Evolutionary conservation across 2,797 vertebrate species (phyloP), one percentile per base, ranked within the genome.

Genomic region (Nothura maculosa): DNA sequence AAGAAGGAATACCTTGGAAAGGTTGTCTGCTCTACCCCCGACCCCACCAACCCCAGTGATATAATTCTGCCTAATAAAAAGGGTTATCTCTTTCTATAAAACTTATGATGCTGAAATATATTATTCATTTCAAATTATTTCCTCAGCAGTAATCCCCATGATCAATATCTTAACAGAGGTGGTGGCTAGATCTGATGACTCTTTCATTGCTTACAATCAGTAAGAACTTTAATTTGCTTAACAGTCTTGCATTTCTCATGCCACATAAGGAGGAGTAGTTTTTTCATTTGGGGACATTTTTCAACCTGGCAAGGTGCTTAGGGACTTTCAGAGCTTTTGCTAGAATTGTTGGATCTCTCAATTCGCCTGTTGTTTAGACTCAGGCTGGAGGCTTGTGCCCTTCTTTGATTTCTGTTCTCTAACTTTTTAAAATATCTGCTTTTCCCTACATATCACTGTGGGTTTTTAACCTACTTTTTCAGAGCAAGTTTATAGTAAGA

Each of bases 241-340:
- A 27, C 18, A 1, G 8, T 34, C 86, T 86, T 63, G 19, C 63
- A 12, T 74, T 90, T 82, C 25, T 68, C 3, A 21, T 2, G 24
- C 6, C 12, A 57, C 4, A 18, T 13, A 16, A 42, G 22, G 24
- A 40, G 3, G 47, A 25, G 22, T 25, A 1, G 1, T 67, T 77
- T 82, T 63, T 40, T 27, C 20, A 14, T 4, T 34, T 14, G 15
- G 1, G 2, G 40, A 6, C 54, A 73, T 4, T 9, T 12, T 34
- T 17, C 4, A 57, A 15, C 52, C 81, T 54, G 40, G 12, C 74
- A 34, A n/a, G 42, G 24, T 34, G 34, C 19, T 34, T 22, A 66
- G 24, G 11, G 15, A 3, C 4, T 3, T 52, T 18, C 20, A 4
- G 54, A 38, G 36, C 6, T 64, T 60, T 18, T 2, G 2, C 17